These are phyloP conservation scores for Thripadectes ignobilis DNA, from an alignment of 2,797 vertebrate species.

Conservation along the genomic window DNA sequence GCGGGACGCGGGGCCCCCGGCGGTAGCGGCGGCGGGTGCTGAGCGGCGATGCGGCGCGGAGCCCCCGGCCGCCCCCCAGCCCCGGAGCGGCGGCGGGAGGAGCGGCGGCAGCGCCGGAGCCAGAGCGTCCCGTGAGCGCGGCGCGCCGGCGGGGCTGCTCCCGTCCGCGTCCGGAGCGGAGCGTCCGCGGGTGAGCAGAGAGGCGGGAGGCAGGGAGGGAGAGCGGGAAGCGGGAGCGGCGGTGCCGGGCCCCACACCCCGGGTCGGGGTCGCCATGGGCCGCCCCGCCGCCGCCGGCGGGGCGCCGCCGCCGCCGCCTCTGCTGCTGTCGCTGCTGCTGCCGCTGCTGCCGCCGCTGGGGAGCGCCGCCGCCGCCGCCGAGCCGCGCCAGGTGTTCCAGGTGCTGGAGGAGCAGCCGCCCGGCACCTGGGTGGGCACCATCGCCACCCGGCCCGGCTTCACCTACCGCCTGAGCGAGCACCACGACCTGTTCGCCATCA, in stretches of 20 bases:
- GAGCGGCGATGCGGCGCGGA: not conserved
- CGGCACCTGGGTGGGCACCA: conserved; percentile 93
- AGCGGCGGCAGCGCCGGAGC: not conserved
- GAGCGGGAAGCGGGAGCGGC: not conserved
- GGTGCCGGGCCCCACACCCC: not conserved
- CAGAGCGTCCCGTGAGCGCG: not conserved
- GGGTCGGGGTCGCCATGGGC: not conserved
- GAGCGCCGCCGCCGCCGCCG: conserved; percentile 67
- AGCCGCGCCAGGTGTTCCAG: conserved; percentile 93
- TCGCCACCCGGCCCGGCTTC: conserved; percentile 91
- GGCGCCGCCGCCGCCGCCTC: not conserved
- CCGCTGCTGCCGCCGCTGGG: conserved; percentile 76
- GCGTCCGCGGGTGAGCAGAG: not conserved
- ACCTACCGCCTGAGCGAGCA: conserved; percentile 95
- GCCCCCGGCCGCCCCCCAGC: not conserved
- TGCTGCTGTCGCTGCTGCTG: conserved; percentile 67
- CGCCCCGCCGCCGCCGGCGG: not conserved
- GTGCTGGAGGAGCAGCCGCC: conserved; percentile 93
- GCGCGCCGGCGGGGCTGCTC: not conserved
- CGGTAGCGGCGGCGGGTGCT: not conserved
- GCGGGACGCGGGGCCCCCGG: not conserved
- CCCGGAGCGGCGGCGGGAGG: not conserved
- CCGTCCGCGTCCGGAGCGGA: not conserved
- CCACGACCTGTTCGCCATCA: conserved; percentile 93
- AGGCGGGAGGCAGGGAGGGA: not conserved